Evolutionary conservation across 2,797 vertebrate genomes (phyloP).

Genomic region (Balearica regulorum): DNA sequence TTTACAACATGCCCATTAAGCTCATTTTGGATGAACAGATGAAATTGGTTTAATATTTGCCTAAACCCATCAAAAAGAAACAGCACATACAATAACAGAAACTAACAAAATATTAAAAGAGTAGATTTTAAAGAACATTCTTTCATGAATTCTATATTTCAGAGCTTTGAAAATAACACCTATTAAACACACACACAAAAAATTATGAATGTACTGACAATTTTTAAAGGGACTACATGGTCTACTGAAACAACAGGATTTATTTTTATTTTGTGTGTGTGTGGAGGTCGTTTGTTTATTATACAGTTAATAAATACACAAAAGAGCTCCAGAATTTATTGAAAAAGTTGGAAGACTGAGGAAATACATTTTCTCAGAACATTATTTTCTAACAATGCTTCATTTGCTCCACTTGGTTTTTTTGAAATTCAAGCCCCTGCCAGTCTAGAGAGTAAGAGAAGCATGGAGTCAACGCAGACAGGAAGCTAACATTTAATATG

Average conservation of each 20-base stretch:
- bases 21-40: neutral
- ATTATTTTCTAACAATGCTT: neutral
- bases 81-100: neutral
- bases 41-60: neutral
- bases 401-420: neutral
- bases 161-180: neutral
- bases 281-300: neutral
- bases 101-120: neutral
- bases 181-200: neutral
- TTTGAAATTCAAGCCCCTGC: neutral
- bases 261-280: neutral
- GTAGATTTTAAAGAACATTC: neutral
- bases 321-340: neutral
- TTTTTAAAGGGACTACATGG: neutral
- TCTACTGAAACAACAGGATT: neutral
- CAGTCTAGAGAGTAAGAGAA: neutral
- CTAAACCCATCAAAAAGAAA: neutral
- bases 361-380: neutral
- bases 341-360: neutral
- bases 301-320: neutral
- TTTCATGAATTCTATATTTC: neutral
- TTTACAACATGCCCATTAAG: neutral
- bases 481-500: constrained; percentile 24
- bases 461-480: constrained; percentile 29
- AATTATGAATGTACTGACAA: neutral